Base-by-base conservation (phyloP, 1,140 invertebrate species). In the Drosophila sp. region DNA sequence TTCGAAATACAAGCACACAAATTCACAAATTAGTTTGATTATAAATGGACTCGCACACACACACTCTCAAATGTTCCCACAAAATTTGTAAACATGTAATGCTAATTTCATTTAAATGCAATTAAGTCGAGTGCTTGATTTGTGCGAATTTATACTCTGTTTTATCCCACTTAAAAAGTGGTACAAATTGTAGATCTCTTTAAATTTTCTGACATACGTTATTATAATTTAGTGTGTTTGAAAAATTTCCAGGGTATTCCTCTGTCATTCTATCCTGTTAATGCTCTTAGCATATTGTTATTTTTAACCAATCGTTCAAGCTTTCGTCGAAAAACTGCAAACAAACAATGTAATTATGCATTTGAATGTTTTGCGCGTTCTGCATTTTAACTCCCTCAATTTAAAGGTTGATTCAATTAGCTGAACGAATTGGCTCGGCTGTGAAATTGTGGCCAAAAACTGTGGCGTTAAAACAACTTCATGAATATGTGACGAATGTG, bases 21-120 rank as follows among this genome's bases (percentile, higher is more conserved):
- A 50, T 36, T 53, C 3, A 78, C 71, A 82, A 87, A 89, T 89
- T 89, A 82, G 78, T 61, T 69, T 41, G 76, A 76, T 81, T 76
- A 72, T 87, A 69, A 64, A 76, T 78, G 53, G 59, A 66, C 61
- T n/a, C 7, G 13, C 43, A 18, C 29, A 27, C 34, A 25, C 8
- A 32, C 14, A 50, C 56, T 34, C 38, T 25, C 41, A 43, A 74
- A 74, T 62, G 71, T 69, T 57, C 73, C 76, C 83, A 40, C 79
- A 71, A 78, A 72, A 87, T 89, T 76, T 74, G 79, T 89, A 83
- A 79, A 77, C 79, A 80, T 87, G 82, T 83, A 83, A 76, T 89
- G 76, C 79, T 87, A 89, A 87, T 87, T 87, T 89, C 87, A 89
- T 89, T 87, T 83, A 76, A 89, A 83, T 72, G 79, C 79, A 87